A percentile compares a stretch with the other conserved stretches of the same genome.
Evolutionary conservation across 1,140 invertebrate genomes (phyloP).

Genomic region (Drosophila sp.): DNA sequence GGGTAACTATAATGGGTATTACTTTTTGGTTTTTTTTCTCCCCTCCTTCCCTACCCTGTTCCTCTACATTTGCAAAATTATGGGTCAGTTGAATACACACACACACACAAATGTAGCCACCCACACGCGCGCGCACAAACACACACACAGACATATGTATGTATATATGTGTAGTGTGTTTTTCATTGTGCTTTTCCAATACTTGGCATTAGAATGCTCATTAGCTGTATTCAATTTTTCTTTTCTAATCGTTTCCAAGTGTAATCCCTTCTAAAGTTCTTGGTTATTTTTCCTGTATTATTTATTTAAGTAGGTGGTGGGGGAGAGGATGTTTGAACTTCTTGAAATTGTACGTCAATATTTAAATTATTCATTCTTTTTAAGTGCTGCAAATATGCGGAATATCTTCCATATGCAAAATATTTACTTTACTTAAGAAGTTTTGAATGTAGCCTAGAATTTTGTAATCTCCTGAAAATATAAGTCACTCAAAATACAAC

Average conservation of each 20-base stretch:
- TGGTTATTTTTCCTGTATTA: too few species aligned
- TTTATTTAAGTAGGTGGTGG: too few species aligned
- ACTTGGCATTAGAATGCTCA: background rate
- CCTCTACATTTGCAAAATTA: background rate
- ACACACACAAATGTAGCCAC: background rate
- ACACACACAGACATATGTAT: background rate
- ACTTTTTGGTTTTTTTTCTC: conserved; percentile 19
- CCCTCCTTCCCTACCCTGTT: too few species aligned
- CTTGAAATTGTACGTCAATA: too few species aligned
- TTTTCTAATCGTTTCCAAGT: background rate
- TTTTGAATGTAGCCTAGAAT: too few species aligned
- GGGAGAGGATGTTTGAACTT: too few species aligned
- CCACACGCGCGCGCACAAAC: background rate
- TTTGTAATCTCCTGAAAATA: too few species aligned
- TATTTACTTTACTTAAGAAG: too few species aligned
- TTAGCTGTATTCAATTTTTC: background rate
- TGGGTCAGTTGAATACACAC: conserved; percentile 13
- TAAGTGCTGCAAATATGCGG: too few species aligned
- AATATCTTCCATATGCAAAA: too few species aligned
- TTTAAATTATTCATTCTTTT: too few species aligned
- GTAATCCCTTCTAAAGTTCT: background rate
- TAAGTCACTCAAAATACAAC: too few species aligned
- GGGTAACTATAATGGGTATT: conserved; percentile 40
- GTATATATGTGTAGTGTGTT: background rate
- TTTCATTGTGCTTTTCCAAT: conserved; percentile 11